Base-by-base conservation (phyloP, 2,888 invertebrate species). In the Melinopterus prodromus region DNA sequence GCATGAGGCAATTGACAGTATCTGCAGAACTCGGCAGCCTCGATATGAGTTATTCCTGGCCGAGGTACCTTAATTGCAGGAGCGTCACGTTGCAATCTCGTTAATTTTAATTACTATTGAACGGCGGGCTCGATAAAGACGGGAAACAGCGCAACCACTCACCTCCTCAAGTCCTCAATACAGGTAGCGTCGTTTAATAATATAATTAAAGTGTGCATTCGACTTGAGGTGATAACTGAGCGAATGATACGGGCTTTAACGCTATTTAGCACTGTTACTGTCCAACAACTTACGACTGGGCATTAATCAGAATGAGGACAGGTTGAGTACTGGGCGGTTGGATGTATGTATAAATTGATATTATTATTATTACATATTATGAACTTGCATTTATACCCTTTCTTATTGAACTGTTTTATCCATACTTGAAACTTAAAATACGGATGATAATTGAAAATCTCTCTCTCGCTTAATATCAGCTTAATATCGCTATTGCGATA, bases 141-240 rank as follows among this genome's bases (percentile, higher is more conserved):
- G 53, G 9, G 3, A 53, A 53, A 53, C 53, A 9, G 53, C 53
- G 12, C 12, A 3, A 53, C 53, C 7, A 12, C 53, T 53, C 53
- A 53, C 53, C 53, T 53, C 53, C 53, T 53, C 53, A 53, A 53
- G 9, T 53, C 53, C 53, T 53, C 53, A 53, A 53, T 53, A 53
- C 53, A 53, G 53, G 53, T 53, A 53, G 53, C 53, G 53, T 53
- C 53, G 53, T 53, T 53, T 53, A 53, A 53, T 53, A 53, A 53
- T 53, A 53, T 53, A 53, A 53, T 53, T 53, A 53, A 53, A 53
- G 53, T 53, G 53, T 53, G 53, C 53, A 53, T 53, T 53, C 53
- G 53, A 53, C 53, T n/a, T 53, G 53, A 53, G 53, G 53, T 53
- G 53, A 53, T 53, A 53, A 53, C 53, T 53, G 12, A 2, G 53